Conservation (phyloP, 1,140 invertebrate genomes). For the Sarcophaga bullata region DNA sequence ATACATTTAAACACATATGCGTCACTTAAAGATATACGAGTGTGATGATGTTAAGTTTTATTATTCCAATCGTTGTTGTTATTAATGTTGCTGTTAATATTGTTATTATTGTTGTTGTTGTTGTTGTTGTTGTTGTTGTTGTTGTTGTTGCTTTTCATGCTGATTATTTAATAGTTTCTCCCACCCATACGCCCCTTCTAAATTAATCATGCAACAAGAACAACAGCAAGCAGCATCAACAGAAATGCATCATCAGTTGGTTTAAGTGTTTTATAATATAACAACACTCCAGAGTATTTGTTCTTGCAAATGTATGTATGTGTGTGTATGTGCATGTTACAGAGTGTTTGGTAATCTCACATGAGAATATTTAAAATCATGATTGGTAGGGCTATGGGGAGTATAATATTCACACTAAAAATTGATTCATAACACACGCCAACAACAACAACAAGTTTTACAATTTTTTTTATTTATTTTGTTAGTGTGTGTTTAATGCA, state of each 20-base stretch:
- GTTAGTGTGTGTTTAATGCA: too few relatives aligned
- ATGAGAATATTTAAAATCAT: not conserved
- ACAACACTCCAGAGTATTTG: not conserved
- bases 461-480: not conserved
- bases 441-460: not conserved
- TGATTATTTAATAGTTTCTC: not conserved
- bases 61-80: not conserved
- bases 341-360: not conserved
- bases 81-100: not conserved
- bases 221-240: not conserved
- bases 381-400: not conserved
- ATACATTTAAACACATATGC: conserved; percentile 5
- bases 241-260: conserved; percentile 11
- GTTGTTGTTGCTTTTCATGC: not conserved
- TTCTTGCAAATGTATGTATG: not conserved
- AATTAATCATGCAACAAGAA: not conserved
- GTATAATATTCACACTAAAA: not conserved
- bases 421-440: not conserved
- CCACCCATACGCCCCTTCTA: not conserved
- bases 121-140: not conserved
- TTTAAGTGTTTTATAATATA: conserved; percentile 8
- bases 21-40: not conserved
- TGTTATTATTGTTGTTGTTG: not conserved
- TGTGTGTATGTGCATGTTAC: not conserved
- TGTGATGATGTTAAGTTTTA: not conserved